Percentiles rank a stretch among this genome's conserved stretches.
These are phyloP conservation scores for Tetragnatha montana DNA, from an alignment of 2,888 invertebrate species.

Conservation along the genomic window DNA sequence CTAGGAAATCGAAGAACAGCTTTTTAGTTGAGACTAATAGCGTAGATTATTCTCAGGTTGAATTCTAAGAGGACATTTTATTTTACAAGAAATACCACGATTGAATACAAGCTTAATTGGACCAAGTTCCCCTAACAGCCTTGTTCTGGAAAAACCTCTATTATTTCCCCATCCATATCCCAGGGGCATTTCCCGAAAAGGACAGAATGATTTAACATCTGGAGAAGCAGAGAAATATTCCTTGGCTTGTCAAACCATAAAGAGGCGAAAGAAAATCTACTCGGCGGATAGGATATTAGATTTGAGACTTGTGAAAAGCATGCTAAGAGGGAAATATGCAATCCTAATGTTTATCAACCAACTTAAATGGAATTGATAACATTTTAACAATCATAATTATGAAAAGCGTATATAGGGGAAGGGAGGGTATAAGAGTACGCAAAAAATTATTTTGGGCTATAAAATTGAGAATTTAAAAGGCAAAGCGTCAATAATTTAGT, in stretches of 20 bases:
- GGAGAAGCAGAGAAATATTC: neutral
- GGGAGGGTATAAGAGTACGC: too few species aligned
- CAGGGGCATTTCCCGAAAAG: neutral
- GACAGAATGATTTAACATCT: neutral
- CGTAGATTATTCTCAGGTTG: neutral
- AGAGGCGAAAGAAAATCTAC: neutral
- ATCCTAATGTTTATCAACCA: too few species aligned
- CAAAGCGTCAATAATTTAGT: too few species aligned
- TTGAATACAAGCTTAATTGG: neutral
- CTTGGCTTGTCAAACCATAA: neutral
- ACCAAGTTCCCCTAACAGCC: neutral
- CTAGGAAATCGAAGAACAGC: too few species aligned
- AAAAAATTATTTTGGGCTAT: too few species aligned
- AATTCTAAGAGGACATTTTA: neutral
- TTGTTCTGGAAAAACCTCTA: neutral
- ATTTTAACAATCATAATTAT: too few species aligned
- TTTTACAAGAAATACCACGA: neutral
- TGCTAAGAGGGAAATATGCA: neutral
- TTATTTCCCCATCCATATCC: neutral
- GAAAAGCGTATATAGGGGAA: too few species aligned
- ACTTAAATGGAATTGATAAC: too few species aligned
- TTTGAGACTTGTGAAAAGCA: neutral
- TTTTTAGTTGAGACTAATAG: too few species aligned
- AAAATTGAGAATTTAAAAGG: too few species aligned
- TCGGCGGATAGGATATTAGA: neutral